Evolutionary conservation across 2,113 vertebrate species (phyloP), one percentile per base, ranked within the genome.

Genomic region (Artemisiospiza belli): DNA sequence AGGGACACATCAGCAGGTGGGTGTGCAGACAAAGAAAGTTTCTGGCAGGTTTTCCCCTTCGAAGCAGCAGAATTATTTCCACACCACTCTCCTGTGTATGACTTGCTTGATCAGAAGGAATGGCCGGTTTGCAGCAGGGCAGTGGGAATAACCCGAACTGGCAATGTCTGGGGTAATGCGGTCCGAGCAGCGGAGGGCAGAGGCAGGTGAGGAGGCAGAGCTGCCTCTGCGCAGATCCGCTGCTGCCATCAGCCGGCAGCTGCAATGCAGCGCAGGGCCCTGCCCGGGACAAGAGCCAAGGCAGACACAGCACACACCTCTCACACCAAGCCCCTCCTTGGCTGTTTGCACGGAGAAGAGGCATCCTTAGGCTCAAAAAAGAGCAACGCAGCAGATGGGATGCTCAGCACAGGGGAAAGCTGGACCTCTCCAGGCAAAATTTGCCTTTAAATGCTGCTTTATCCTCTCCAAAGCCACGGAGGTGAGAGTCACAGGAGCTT

Each of bases 221-320:
- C 49, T 12, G 79, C 78, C 31, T 33, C 61, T 46, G 41, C 3
- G 33, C 70, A 94, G 88, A 95, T 89, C 49, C 96, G 0, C 89
- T 97, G 92, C 97, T 96, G 96, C 97, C 97, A 96, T 87, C 97
- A 84, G 63, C 89, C 17, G 97, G 95, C 83, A 84, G 16, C 67
- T 6, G 57, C 57, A n/a, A 54, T 55, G 63, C 83, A 82, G 73
- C 70, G 20, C 91, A 88, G 30, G 62, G 67, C 41, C 57, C 30
- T 73, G 47, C 39, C 78, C 5, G 66, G 8, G 18, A 28, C 5
- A 2, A 10, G 37, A 66, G 25, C 63, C 33, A 15, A 55, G 54
- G 8, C 58, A 41, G 25, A 77, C 44, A 41, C 49, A 39, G 20
- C 27, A 11, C 52, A 11, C 5, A 2, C 27, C 12, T 5, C 46